phyloP scores from a whole-genome alignment of 2,797 vertebrate species.

The Bovichtus diacanthus region DNA sequence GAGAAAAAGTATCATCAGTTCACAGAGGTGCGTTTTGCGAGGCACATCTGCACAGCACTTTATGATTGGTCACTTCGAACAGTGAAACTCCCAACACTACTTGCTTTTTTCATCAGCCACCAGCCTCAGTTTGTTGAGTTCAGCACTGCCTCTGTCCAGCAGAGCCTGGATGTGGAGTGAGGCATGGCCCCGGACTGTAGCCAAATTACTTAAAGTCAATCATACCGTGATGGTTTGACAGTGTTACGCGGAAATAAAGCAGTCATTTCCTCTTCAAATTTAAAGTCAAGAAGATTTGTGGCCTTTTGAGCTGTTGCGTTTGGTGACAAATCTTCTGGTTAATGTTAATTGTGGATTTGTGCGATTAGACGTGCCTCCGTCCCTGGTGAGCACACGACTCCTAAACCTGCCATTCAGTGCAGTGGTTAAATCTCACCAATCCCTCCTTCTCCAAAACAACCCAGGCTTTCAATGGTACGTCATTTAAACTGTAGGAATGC shows the following conservation, averaged over 20 bases:
- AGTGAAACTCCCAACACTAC: not conserved
- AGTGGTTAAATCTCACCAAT: too few species aligned
- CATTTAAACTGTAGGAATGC: too few species aligned
- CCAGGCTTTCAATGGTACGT: too few species aligned
- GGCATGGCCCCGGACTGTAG: conserved; percentile 26
- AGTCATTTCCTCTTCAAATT: conserved; percentile 24
- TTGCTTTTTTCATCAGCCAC: not conserved
- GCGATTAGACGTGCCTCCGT: too few species aligned
- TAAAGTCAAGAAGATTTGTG: conserved; percentile 21
- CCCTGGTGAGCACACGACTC: too few species aligned
- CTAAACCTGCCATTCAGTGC: too few species aligned
- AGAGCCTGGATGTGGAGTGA: conserved; percentile 22
- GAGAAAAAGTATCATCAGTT: conserved; percentile 24
- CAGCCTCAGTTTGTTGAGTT: conserved; percentile 11
- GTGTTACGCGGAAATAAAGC: conserved; percentile 16
- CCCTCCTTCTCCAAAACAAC: too few species aligned
- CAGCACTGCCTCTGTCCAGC: conserved; percentile 5
- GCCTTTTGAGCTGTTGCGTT: not conserved
- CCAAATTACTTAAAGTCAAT: conserved; percentile 40
- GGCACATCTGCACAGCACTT: conserved; percentile 6
- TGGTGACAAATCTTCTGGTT: conserved; percentile 16
- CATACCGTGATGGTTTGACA: conserved; percentile 28
- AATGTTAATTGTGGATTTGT: conserved; percentile 5
- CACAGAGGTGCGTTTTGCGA: conserved; percentile 17
- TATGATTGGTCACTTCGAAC: conserved; percentile 23